These are phyloP conservation scores for Anguilla japonica DNA, from an alignment of 2,113 vertebrate species.

Conservation along the genomic window DNA sequence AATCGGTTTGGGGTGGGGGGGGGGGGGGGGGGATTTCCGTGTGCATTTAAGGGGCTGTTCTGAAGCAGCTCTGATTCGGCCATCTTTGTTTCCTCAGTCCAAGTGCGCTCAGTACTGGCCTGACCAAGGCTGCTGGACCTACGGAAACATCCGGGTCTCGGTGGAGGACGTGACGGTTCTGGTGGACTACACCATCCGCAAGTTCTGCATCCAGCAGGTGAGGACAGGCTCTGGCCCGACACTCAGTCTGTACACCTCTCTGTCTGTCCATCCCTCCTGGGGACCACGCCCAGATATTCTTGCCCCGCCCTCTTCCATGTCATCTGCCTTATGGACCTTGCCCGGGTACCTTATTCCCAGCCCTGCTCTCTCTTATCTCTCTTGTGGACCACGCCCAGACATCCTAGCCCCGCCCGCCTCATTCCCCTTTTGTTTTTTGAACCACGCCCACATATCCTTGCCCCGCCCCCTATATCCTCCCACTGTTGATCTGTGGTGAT, in stretches of 20 bases:
- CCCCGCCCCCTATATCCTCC: too few species aligned
- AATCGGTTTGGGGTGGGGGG: too few species aligned
- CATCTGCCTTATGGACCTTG: not conserved
- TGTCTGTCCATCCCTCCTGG: not conserved
- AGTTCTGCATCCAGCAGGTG: constrained; percentile 95
- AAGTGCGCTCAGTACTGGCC: constrained; percentile 99
- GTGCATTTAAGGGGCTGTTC: not conserved
- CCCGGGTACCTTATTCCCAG: too few species aligned
- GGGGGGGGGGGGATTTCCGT: too few species aligned
- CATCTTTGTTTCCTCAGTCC: constrained; percentile 69
- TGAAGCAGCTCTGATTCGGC: not conserved
- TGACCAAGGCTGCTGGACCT: constrained; percentile 98
- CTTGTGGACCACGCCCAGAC: too few species aligned
- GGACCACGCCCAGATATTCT: too few species aligned
- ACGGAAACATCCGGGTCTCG: constrained; percentile 94
- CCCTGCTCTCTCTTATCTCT: not conserved
- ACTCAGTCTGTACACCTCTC: too few species aligned
- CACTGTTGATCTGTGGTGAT: too few species aligned
- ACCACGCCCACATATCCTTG: too few species aligned
- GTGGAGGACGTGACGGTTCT: constrained; percentile 93
- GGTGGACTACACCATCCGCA: constrained; percentile 96
- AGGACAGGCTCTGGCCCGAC: too few species aligned
- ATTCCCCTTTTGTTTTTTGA: not conserved
- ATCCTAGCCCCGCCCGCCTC: not conserved
- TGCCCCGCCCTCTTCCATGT: not conserved